phyloP scores from a whole-genome alignment of 37 sponge, comb jelly and placozoan genomes.

The Spongia lamella region DNA sequence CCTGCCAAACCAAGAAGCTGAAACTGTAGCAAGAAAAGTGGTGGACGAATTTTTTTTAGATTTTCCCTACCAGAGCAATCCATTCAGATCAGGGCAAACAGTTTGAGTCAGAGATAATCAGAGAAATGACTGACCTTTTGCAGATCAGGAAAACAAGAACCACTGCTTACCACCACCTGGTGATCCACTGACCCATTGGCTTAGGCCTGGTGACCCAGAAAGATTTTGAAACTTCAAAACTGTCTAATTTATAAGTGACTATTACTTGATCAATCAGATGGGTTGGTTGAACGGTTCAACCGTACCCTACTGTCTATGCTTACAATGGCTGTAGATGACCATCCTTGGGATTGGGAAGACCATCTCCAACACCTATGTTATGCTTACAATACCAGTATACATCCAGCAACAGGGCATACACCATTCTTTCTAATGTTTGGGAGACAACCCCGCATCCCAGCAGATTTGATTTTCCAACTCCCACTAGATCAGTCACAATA shows the following conservation, averaged over 20 bases:
- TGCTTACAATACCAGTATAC: neutral
- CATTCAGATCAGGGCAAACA: conserved; percentile 18
- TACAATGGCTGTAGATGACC: neutral
- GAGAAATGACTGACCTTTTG: too few species aligned
- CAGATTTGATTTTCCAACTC: conserved; percentile 7
- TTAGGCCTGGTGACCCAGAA: too few species aligned
- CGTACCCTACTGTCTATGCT: conserved; percentile 14
- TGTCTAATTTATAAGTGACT: too few species aligned
- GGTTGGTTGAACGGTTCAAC: conserved; percentile 19
- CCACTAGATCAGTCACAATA: neutral
- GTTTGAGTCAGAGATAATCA: conserved; percentile 15
- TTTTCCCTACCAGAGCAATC: neutral
- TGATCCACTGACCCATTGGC: too few species aligned
- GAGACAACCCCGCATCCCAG: neutral
- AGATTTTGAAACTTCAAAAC: too few species aligned
- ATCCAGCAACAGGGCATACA: neutral
- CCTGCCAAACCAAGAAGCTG: conserved; percentile 11
- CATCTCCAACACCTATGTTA: neutral
- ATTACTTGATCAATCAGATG: conserved; percentile 15
- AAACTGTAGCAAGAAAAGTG: neutral
- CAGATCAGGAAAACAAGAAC: conserved; percentile 12
- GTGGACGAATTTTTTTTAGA: conserved; percentile 8
- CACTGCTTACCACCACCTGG: conserved; percentile 5
- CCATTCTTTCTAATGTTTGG: conserved; percentile 18
- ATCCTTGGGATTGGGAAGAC: conserved; percentile 4